Evolutionary conservation across 53 echinoderm and acorn worm genomes (phyloP), one percentile per base, ranked within the genome.

Genomic region (Henricia sp.): DNA sequence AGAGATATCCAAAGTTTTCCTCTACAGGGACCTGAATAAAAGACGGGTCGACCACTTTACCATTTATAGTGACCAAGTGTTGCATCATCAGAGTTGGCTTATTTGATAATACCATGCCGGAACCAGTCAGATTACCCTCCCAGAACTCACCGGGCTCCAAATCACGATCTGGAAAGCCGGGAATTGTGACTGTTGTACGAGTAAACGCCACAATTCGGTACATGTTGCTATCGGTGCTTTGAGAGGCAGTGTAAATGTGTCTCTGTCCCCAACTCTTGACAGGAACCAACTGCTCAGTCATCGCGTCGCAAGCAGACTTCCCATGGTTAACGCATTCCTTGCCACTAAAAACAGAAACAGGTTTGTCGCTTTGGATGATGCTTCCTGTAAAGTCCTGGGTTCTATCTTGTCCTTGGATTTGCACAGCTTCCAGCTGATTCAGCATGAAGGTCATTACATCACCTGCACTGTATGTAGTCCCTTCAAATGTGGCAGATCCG

Each of bases 321-420:
- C n/a, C n/a, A n/a, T n/a, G n/a, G n/a, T n/a, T n/a, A n/a, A n/a
- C n/a, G n/a, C n/a, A n/a, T n/a, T n/a, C n/a, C n/a, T n/a, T n/a
- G n/a, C n/a, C n/a, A n/a, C n/a, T n/a, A n/a, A n/a, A n/a, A n/a
- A n/a, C n/a, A n/a, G n/a, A n/a, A n/a, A n/a, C n/a, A n/a, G n/a
- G n/a, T n/a, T n/a, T n/a, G n/a, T n/a, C n/a, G n/a, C n/a, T n/a
- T n/a, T n/a, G n/a, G n/a, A n/a, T n/a, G n/a, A n/a, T n/a, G n/a
- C n/a, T n/a, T n/a, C 83, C 88, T 14, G 85, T 68, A 25, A 84
- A 85, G 43, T 88, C 70, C n/a, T n/a, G n/a, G n/a, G n/a, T n/a
- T n/a, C n/a, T n/a, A 12, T 70, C 83, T 26, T 0, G n/a, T 16
- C 85, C 46, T 29, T 85, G 85, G 39, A 88, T 67, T 48, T 88